These are phyloP conservation scores for Sebastes hubbsi DNA, from an alignment of 2,797 vertebrate species.

Conservation along the genomic window DNA sequence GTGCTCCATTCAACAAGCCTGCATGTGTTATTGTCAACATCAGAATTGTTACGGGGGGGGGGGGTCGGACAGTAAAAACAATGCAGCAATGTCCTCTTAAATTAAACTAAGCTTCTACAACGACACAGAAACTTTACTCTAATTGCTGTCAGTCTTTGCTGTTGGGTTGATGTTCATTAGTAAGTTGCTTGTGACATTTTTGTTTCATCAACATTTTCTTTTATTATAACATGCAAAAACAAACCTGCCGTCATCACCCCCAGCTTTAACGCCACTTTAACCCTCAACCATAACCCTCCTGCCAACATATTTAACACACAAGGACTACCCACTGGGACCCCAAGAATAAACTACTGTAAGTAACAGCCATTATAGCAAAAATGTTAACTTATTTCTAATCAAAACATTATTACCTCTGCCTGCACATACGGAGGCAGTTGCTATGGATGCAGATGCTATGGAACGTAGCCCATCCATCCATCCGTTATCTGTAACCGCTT, in stretches of 20 bases:
- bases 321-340: neutral
- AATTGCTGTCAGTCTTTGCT: neutral
- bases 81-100: neutral
- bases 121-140: neutral
- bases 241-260: neutral
- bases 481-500: too few relatives aligned
- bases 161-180: neutral
- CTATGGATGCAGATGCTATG: neutral
- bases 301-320: neutral
- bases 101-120: neutral
- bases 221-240: neutral
- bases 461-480: too few relatives aligned
- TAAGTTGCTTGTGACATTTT: neutral
- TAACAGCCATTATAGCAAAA: too few relatives aligned
- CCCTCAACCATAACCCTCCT: neutral
- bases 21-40: neutral
- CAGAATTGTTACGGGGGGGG: fast-evolving
- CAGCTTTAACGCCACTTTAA: neutral
- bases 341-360: neutral
- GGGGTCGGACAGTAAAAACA: neutral
- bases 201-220: neutral
- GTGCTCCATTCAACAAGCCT: conserved; percentile 12
- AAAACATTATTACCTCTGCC: neutral
- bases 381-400: too few relatives aligned
- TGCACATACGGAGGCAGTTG: neutral